Evolutionary conservation across 2,797 vertebrate species (phyloP), one percentile per base, ranked within the genome.

Genomic region (Oryzias dopingdopingensis): DNA sequence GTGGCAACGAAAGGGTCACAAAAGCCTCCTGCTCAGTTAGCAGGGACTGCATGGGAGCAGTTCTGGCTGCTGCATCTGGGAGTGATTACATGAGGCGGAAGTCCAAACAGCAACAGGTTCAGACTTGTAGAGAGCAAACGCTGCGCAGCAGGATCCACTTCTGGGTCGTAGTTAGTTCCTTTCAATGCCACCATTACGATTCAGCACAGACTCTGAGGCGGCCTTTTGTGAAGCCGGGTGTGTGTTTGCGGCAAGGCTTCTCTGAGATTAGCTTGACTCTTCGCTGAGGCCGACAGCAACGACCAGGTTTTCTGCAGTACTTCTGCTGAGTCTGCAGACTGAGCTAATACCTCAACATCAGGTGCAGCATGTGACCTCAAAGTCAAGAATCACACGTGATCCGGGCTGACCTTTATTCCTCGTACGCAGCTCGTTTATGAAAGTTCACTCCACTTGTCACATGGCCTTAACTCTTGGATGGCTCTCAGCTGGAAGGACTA

Each of bases 111-210:
- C 18, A 4, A 20, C 72, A 75, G 56, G 73, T 5, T 14, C 42
- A 44, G 71, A 65, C 68, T 20, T 62, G 63, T 68, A 49, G 44
- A 23, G 59, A 29, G 50, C 29, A 23, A 0, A 42, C 1, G 23
- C 22, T 7, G 13, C 29, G 15, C 32, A 14, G 56, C 4, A 8
- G 17, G 46, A 15, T 2, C 22, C 29, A 8, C 2, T 8, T 13
- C 51, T 22, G 20, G 37, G 16, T 17, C 8, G 8, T 37, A 5
- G 23, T 10, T n/a, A 8, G 10, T 24, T 12, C 26, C 29, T 41
- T 32, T 1, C 1, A 1, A 44, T 58, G 52, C 51, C 54, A 17
- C 10, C 42, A 41, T 15, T 32, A 17, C 13, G n/a, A 51, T 6
- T 6, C 37, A 16, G 14, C 46, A 23, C 0, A 40, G 29, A 32